A percentile compares a stretch with the other conserved stretches of the same genome.
Conservation (phyloP, 2,113 vertebrate genomes). For the Emydocephalus ijimae region DNA sequence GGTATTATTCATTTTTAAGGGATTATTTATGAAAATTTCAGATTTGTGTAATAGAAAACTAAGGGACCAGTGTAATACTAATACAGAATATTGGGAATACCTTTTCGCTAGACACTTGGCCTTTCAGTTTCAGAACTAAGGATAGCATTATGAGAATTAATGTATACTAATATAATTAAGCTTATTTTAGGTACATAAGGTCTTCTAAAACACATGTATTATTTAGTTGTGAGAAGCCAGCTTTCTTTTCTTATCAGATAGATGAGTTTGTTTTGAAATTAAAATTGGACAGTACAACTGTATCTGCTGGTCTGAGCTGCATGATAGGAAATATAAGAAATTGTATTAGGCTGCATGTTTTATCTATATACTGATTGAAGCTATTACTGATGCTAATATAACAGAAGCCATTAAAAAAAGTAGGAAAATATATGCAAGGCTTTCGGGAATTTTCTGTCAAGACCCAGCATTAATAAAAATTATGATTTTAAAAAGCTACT, state of each 20-base stretch:
- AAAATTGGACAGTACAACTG: neutral
- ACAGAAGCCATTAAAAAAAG: neutral
- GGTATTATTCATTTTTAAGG: neutral
- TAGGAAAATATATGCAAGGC: neutral
- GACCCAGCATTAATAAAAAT: neutral
- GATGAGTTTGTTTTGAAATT: neutral
- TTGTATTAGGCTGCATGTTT: neutral
- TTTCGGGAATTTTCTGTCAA: neutral
- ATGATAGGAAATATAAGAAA: neutral
- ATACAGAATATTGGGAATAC: neutral
- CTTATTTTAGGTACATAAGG: neutral
- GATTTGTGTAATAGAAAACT: neutral
- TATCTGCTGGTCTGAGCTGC: neutral
- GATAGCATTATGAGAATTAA: neutral
- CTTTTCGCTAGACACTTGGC: neutral
- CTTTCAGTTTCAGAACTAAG: neutral
- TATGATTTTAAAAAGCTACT: neutral
- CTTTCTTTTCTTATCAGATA: neutral
- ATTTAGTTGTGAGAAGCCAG: neutral
- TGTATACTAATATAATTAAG: neutral
- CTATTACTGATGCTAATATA: neutral
- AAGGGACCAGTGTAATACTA: neutral
- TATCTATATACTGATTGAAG: neutral
- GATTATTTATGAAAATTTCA: neutral
- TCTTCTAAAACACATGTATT: neutral